Evolutionary conservation across 2,113 vertebrate genomes (phyloP), one percentile per base, ranked within the genome.

Genomic region (Cacatua alba): DNA sequence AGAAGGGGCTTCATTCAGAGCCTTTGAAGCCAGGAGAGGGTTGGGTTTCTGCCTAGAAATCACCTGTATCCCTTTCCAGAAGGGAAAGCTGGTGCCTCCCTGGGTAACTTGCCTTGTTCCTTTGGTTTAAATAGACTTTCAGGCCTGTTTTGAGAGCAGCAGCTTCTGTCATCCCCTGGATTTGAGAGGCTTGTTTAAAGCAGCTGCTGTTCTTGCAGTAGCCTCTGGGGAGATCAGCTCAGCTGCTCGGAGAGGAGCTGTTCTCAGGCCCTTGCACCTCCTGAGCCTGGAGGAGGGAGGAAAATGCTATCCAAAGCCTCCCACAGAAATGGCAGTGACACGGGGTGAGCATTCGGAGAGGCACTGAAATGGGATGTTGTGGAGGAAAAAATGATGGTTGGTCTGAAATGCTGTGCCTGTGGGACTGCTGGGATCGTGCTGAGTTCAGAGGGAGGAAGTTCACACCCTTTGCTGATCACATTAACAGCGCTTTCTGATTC

Each of bases 221-320:
- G 17, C 85, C 95, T 85, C 29, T 14, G 80, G 92, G 90, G 95
- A 97, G 95, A 55, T 90, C 53, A 83, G 77, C 60, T 51, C 28
- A 91, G 89, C 86, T 94, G 83, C 52, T 44, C 79, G 59, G 83
- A 94, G 75, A 48, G 83, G 93, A 95, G 57, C 9, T 4, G 90
- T 97, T 97, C 96, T 92, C 97, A 97, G 97, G 92, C 96, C 86
- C 94, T 96, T 80, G 31, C 81, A 88, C 48, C 93, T 93, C 72
- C 87, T 95, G 75, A 88, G 90, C 82, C n/a, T 29, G 59, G 81
- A 94, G 95, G 62, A 86, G 88, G 82, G 96, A 60, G 88, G 82
- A 96, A 60, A 83, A 41, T 0, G 4, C 33, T 5, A 6, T 70
- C 84, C 74, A n/a, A 51, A 70, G 67, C 90, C 67, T 94, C 82